Percentiles rank a stretch among this genome's conserved stretches.
These are phyloP conservation scores for Erythrocercus mccallii DNA, from an alignment of 2,113 vertebrate species.

Conservation along the genomic window DNA sequence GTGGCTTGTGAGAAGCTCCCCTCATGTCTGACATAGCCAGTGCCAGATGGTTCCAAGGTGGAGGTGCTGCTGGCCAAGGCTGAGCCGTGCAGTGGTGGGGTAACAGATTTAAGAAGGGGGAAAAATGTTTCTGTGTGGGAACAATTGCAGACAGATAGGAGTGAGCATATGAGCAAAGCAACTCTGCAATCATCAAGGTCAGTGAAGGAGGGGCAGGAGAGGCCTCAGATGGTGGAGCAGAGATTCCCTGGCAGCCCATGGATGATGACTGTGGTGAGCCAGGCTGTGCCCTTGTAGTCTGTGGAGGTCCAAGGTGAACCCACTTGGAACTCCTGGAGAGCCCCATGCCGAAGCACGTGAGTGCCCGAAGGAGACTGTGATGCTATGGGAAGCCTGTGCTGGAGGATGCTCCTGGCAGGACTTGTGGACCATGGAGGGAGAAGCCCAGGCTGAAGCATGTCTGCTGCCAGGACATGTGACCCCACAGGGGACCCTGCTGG, in stretches of 20 bases:
- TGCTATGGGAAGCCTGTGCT: neutral
- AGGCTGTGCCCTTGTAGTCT: neutral
- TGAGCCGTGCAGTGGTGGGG: neutral
- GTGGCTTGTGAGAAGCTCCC: neutral
- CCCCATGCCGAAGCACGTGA: accelerated
- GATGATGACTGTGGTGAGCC: neutral
- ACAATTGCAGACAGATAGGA: neutral
- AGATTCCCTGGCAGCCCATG: neutral
- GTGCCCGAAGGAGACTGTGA: neutral
- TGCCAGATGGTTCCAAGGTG: neutral
- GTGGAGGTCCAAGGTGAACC: too few relatives aligned
- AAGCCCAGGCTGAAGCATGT: neutral
- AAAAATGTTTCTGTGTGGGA: neutral
- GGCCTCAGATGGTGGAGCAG: neutral
- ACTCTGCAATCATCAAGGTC: neutral
- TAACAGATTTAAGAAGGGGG: neutral
- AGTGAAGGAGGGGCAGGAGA: neutral
- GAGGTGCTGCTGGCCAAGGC: neutral
- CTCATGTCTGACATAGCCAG: neutral
- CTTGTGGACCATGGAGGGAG: neutral
- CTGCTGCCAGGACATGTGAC: neutral
- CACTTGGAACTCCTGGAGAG: neutral
- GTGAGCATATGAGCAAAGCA: neutral
- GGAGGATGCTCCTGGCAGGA: neutral
- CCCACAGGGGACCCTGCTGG: neutral